A percentile compares a stretch with the other conserved stretches of the same genome.
Conservation (phyloP, 2,113 vertebrate species). For the Falco punctatus region DNA sequence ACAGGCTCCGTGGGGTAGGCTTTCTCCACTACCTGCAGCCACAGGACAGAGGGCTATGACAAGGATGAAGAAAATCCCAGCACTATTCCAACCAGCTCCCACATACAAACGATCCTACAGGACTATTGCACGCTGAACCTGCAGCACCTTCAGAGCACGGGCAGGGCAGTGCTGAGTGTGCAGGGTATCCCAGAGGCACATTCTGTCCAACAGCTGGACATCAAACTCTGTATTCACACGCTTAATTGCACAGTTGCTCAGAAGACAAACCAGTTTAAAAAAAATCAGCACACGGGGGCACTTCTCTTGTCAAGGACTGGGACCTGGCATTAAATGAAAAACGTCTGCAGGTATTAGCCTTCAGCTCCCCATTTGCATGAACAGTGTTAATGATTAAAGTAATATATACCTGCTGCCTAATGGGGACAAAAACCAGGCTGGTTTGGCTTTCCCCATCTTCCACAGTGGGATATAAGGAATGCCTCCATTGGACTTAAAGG, state of each 20-base stretch:
- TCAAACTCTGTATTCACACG: neutral
- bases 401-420: neutral
- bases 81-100: neutral
- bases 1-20: slow-evolving; percentile 85
- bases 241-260: neutral
- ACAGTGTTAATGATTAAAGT: neutral
- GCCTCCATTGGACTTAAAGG: neutral
- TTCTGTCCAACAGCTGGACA: neutral
- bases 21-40: slow-evolving; percentile 90
- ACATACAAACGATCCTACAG: neutral
- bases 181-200: neutral
- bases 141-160: neutral
- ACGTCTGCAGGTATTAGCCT: neutral
- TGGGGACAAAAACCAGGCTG: neutral
- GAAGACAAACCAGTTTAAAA: neutral
- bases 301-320: neutral
- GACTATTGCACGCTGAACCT: neutral
- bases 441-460: neutral
- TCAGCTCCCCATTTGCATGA: neutral
- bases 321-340: neutral
- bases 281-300: neutral
- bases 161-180: neutral
- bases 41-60: neutral
- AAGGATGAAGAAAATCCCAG: neutral
- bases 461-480: neutral